Base-by-base conservation (phyloP, 2,888 invertebrate species). In the Caenorhabditis virilis region DNA sequence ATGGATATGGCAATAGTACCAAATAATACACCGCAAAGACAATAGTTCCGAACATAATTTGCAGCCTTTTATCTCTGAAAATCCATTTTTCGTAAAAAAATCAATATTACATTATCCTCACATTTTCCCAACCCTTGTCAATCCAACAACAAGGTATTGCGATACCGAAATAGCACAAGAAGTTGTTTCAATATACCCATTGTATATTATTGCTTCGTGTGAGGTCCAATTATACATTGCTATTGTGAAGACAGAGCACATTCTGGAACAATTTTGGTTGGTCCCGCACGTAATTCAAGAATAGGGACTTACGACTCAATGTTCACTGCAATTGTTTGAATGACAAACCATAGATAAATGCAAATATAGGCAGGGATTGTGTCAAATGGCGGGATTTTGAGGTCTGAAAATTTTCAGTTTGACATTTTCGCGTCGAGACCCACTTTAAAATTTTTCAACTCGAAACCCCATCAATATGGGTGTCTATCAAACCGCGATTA, bases 211-310 rank as follows among this genome's bases (percentile, higher is more conserved):
- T 6, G 74, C 74, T 38, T 74, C 55, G 23, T 63, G 52, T n/a
- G 68, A 66, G 6, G 56, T 69, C 74, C 74, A 74, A 20, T 64
- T 66, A 52, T 65, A 74, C 71, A 74, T 74, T 20, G 69, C 66
- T 30, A 74, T 74, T 25, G 69, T 69, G 42, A 71, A 59, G 2
- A 69, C 64, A 2, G 74, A 57, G 20, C 66, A 61, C 5, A 74
- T 36, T 7, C 64, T 64, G 49, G 23, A 58, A 33, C 11, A 16
- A 5, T n/a, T 16, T 9, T 7, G 3, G 9, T 16, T 42, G 5
- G 3, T 23, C 2, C 26, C n/a, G 15, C 23, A 25, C 11, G 6
- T 3, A 23, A 2, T 45, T 6, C n/a, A 25, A 42, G 20, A 42
- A 18, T 42, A 36, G 36, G 6, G 25, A 53, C 52, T 26, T 41